phyloP scores from a whole-genome alignment of 2,797 vertebrate species.

The Poeciliopsis turneri region DNA sequence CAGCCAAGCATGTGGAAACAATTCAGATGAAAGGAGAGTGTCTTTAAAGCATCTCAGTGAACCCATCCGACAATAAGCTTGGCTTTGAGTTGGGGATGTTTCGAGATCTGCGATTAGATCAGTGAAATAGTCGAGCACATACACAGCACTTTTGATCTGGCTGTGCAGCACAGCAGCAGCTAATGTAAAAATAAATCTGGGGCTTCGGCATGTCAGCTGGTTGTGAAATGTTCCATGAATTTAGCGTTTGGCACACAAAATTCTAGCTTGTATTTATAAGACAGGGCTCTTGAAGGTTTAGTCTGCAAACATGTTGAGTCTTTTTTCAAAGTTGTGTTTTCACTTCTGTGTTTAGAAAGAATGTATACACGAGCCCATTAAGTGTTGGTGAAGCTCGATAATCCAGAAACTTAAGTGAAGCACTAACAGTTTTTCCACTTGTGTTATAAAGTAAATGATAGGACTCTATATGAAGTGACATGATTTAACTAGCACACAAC shows the following conservation, averaged over 20 bases:
- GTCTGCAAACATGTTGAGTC: neutral
- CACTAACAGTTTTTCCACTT: neutral
- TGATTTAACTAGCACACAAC: neutral
- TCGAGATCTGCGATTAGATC: slow-evolving; percentile 20
- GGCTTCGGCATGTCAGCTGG: slow-evolving; percentile 3
- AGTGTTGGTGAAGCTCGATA: neutral
- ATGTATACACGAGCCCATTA: neutral
- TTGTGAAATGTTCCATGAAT: slow-evolving; percentile 4
- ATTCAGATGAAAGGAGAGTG: slow-evolving; percentile 46
- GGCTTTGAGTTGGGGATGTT: slow-evolving; percentile 18
- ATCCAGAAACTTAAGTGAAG: neutral
- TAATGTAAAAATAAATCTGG: slow-evolving; percentile 5
- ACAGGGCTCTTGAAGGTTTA: neutral
- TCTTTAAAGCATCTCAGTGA: slow-evolving; percentile 36
- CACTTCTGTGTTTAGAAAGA: neutral
- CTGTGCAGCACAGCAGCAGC: neutral
- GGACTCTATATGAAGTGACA: neutral
- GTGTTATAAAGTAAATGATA: neutral
- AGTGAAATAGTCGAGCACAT: slow-evolving; percentile 2
- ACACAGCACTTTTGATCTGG: slow-evolving; percentile 6
- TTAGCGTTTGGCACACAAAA: neutral
- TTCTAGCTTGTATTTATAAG: neutral
- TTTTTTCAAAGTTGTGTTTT: neutral
- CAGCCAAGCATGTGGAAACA: slow-evolving; percentile 41
- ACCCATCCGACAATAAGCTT: neutral